Conservation (phyloP, 2,888 invertebrate genomes). For the Nezara viridula region DNA sequence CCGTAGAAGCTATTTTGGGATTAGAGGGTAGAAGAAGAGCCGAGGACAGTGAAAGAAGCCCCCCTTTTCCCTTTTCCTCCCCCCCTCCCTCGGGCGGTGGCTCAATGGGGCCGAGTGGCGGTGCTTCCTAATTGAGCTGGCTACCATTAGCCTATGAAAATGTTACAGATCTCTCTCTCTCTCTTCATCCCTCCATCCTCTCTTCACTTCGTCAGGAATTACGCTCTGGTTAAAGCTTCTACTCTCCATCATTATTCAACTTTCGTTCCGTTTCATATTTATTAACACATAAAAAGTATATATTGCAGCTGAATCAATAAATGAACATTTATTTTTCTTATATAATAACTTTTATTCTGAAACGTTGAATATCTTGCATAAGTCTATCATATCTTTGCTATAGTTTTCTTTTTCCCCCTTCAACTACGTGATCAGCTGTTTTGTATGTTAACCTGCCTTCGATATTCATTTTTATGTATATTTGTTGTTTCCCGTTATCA, state of each 20-base stretch:
- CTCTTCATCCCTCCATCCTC: neutral
- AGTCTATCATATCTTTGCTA: too few species aligned
- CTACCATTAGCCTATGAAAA: slow-evolving; percentile 3
- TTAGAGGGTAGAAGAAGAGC: neutral
- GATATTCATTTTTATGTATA: too few species aligned
- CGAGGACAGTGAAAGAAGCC: neutral
- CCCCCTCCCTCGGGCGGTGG: too few species aligned
- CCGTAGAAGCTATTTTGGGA: neutral
- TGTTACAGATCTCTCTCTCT: neutral
- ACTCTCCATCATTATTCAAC: neutral
- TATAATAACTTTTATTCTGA: too few species aligned
- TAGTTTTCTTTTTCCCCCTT: too few species aligned
- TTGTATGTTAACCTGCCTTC: too few species aligned
- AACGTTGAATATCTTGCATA: too few species aligned
- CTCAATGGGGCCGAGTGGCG: neutral
- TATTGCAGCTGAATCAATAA: too few species aligned
- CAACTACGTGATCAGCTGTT: too few species aligned
- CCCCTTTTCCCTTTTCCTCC: too few species aligned
- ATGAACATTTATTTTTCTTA: too few species aligned
- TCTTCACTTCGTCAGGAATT: neutral
- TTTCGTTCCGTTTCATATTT: neutral
- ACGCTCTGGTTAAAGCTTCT: neutral
- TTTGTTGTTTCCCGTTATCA: too few species aligned
- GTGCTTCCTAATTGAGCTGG: neutral
- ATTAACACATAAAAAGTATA: neutral